phyloP scores from a whole-genome alignment of 2,888 invertebrate species.

The Leptarthrus brevirostris region DNA sequence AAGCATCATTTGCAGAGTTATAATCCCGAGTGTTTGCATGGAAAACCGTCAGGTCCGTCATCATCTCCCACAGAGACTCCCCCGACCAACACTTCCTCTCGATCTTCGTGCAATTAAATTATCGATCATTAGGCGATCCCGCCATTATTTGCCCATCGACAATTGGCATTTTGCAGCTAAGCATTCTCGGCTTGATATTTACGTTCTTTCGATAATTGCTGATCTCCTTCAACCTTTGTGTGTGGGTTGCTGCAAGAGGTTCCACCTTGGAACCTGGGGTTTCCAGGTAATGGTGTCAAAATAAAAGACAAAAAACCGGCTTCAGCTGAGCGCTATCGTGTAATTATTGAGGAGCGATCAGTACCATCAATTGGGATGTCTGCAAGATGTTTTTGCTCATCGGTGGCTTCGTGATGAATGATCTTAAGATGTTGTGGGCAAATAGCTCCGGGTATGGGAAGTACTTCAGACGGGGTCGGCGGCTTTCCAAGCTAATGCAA shows the following conservation, averaged over 20 bases:
- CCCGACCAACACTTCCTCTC: background rate
- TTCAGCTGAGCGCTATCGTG: background rate
- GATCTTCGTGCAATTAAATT: conserved; percentile 43
- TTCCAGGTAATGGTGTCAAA: conserved; percentile 21
- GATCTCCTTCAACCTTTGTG: conserved; percentile 26
- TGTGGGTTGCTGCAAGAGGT: conserved; percentile 5
- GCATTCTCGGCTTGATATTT: conserved; percentile 1
- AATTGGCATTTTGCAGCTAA: conserved; percentile 22
- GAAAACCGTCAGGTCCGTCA: background rate
- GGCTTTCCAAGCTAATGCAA: background rate
- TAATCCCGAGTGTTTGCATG: conserved; percentile 7
- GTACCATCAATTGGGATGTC: conserved; percentile 3
- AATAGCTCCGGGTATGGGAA: conserved; percentile 9
- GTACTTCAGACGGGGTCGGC: background rate
- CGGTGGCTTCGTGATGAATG: background rate
- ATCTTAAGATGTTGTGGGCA: background rate
- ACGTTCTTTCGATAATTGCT: conserved; percentile 22
- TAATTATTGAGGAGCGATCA: conserved; percentile 24
- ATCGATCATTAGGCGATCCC: conserved; percentile 37
- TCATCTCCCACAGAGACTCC: conserved; percentile 2
- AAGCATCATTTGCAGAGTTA: background rate
- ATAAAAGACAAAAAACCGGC: background rate
- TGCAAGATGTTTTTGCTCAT: background rate
- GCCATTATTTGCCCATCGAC: conserved; percentile 40
- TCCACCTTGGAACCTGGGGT: conserved; percentile 20